phyloP scores from a whole-genome alignment of 64 coral and sea anemone species.

The Montipora sp. region DNA sequence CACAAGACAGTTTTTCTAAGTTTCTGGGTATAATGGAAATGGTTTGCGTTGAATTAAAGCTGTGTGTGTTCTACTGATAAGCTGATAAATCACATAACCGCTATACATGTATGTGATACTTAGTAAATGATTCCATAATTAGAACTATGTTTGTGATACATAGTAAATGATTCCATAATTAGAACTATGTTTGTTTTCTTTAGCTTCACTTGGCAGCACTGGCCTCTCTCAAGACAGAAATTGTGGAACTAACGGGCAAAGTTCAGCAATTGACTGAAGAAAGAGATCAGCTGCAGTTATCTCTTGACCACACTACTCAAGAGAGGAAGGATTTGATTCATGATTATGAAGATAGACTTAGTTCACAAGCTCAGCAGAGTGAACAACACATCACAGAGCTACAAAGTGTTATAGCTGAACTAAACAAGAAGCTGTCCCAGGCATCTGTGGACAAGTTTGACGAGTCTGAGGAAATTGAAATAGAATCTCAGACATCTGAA shows the following conservation, averaged over 20 bases:
- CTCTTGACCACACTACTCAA: constrained; percentile 49
- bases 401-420: constrained; percentile 91
- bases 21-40: neutral
- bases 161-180: neutral
- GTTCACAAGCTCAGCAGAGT: constrained; percentile 73
- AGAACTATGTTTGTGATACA: too few species aligned
- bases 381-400: constrained; percentile 92
- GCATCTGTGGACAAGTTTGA: constrained; percentile 88
- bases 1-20: neutral
- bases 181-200: neutral
- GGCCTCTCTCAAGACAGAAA: constrained; percentile 97
- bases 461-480: constrained; percentile 82
- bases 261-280: constrained; percentile 88
- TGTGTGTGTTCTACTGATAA: neutral
- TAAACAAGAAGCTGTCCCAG: constrained; percentile 80
- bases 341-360: constrained; percentile 74
- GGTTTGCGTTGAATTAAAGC: neutral
- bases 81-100: too few species aligned
- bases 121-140: too few species aligned
- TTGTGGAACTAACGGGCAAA: constrained; percentile 88
- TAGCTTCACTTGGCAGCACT: constrained; percentile 89
- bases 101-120: too few species aligned
- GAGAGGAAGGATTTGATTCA: constrained; percentile 81
- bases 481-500: constrained; percentile 96
- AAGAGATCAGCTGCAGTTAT: constrained; percentile 63